Evolutionary conservation across 2,888 invertebrate genomes (phyloP).

Genomic region (Mesorhabditis spiculigera): DNA sequence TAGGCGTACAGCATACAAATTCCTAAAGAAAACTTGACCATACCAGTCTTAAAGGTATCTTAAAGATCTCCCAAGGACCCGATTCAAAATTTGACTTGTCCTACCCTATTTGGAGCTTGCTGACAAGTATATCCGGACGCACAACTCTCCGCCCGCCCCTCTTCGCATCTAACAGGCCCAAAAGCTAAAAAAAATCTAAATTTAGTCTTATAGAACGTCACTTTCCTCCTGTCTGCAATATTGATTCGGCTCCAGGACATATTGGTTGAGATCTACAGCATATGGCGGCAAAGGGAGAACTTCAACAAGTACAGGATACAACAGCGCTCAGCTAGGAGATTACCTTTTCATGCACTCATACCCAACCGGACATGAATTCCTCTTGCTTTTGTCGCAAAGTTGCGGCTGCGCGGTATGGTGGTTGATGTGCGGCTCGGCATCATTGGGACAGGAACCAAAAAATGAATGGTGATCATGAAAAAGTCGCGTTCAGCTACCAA

Average conservation of each 20-base stretch:
- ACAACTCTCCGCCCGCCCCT: conserved; percentile 19
- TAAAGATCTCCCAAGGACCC: conserved; percentile 1
- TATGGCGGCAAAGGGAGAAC: conserved; percentile 36
- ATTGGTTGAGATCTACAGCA: conserved; percentile 37
- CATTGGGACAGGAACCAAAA: conserved; percentile 32
- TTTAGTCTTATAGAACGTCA: background rate
- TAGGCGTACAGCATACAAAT: conserved; percentile 38
- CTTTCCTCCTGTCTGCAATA: conserved; percentile 17
- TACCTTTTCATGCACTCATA: conserved; percentile 36
- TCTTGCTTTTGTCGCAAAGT: conserved; percentile 30
- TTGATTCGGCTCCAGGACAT: conserved; percentile 39
- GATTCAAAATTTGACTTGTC: conserved; percentile 9
- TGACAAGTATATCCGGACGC: conserved; percentile 38
- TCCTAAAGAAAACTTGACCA: conserved; percentile 14
- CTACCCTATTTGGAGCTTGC: conserved; percentile 34
- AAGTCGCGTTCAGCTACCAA: conserved; percentile 20
- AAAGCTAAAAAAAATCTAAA: background rate
- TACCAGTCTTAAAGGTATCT: background rate
- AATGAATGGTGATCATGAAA: background rate
- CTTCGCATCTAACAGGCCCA: conserved; percentile 18
- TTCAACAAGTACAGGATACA: conserved; percentile 9
- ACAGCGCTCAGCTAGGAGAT: background rate
- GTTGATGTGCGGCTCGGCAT: conserved; percentile 26
- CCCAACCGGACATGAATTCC: conserved; percentile 40
- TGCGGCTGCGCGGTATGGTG: conserved; percentile 37